phyloP scores from a whole-genome alignment of 2,888 invertebrate genomes.

The Eilema sororculum region DNA sequence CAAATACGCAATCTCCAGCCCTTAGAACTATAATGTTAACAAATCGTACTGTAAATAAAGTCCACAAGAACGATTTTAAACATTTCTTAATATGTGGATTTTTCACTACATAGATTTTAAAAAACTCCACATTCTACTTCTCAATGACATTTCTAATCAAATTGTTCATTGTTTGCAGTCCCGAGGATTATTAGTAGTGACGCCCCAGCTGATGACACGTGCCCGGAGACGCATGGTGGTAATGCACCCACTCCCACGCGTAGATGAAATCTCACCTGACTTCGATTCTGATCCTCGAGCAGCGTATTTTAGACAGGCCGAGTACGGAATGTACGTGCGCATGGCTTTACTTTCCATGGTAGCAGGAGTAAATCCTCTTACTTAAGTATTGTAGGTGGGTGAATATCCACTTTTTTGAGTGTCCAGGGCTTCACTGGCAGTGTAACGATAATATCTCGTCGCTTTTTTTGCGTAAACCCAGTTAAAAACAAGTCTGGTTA shows the following conservation, averaged over 20 bases:
- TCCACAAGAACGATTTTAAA: too few species aligned
- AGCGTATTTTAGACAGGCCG: slow-evolving; percentile 99
- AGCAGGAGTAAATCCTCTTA: slow-evolving; percentile 88
- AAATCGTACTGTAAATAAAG: background rate
- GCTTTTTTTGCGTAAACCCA: too few species aligned
- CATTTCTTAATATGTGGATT: too few species aligned
- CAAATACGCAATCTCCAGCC: background rate
- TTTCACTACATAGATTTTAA: too few species aligned
- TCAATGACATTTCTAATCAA: background rate
- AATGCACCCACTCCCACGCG: slow-evolving; percentile 98
- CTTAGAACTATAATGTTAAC: background rate
- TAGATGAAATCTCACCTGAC: slow-evolving; percentile 97
- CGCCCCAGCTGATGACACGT: slow-evolving; percentile 97
- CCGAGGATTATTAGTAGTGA: slow-evolving; percentile 95
- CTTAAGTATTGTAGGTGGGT: slow-evolving; percentile 42
- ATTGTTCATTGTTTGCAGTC: slow-evolving; percentile 84
- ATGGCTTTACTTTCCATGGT: slow-evolving; percentile 99
- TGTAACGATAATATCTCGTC: too few species aligned
- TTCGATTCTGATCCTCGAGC: slow-evolving; percentile 98
- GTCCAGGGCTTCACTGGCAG: too few species aligned
- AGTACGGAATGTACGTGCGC: slow-evolving; percentile 98
- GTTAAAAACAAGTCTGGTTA: too few species aligned
- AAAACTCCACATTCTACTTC: background rate
- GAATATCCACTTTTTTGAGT: too few species aligned
- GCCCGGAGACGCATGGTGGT: slow-evolving; percentile 98